Evolutionary conservation across 2,113 vertebrate species (phyloP), one percentile per base, ranked within the genome.

Genomic region (Numenius arquata): DNA sequence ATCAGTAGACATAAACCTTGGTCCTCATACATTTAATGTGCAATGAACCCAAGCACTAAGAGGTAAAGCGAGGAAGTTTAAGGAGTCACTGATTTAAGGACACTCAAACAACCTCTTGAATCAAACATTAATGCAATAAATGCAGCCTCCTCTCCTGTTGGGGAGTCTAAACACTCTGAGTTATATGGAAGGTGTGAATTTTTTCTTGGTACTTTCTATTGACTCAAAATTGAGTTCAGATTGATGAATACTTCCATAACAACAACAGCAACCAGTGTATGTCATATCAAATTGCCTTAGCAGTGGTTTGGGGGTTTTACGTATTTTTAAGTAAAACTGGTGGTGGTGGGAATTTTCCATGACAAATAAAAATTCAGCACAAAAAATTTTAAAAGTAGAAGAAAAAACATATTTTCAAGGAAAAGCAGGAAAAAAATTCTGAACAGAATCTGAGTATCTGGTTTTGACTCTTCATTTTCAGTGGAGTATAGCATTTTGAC

Each of bases 261-360:
- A 87, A 43, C 41, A 59, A 5, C 8, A 81, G 36, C 59, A 66
- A 59, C 22, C 92, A 78, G 32, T 36, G 8, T 40, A 16, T 66
- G 34, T 30, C n/a, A 83, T 47, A 50, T 22, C 34, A 62, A 72
- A 80, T 27, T 73, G 47, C 53, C 21, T 82, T 16, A 73, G 9
- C 1, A 6, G 4, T 40, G 18, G 0, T 63, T 82, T 94, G 2
- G 0, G 1, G 25, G 4, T 30, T 45, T 86, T 62, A 2, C n/a
- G 3, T 7, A 48, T 75, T 72, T 75, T 65, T 48, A 89, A 76
- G 20, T 85, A 71, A 79, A 92, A 65, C 9, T 48, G 4, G 1
- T 62, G 27, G 20, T 16, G 15, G 52, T 27, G 52, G 26, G 29
- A 29, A 55, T 62, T 74, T 74, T 36, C 11, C 0, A 40, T 9